Conservation (phyloP, 2,797 vertebrate genomes). For the Xiphophorus birchmanni region DNA sequence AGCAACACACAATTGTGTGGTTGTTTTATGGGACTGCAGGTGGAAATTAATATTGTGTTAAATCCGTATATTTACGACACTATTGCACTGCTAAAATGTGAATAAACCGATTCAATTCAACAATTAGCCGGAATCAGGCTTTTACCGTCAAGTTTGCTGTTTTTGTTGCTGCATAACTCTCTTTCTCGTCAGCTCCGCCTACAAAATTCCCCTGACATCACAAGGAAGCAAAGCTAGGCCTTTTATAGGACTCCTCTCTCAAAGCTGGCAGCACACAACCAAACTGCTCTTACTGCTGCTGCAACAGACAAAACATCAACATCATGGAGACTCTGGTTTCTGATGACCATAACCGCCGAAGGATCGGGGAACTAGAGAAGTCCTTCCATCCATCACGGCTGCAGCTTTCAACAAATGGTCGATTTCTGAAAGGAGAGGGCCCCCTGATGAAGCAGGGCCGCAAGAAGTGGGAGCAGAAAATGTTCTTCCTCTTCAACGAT, state of each 20-base stretch:
- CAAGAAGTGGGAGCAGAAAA: slow-evolving; percentile 83
- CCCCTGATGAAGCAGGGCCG: slow-evolving; percentile 88
- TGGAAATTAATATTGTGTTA: no score
- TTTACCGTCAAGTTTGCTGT: no score
- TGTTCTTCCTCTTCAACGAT: slow-evolving; percentile 93
- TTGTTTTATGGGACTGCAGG: no score
- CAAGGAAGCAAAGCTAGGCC: neutral
- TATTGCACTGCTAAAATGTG: no score
- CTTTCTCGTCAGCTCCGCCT: neutral
- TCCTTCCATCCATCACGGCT: slow-evolving; percentile 42
- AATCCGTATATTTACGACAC: no score
- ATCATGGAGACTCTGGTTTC: slow-evolving; percentile 80
- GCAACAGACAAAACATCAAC: neutral
- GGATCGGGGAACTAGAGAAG: slow-evolving; percentile 85
- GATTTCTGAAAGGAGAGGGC: slow-evolving; percentile 90
- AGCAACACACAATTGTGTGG: no score
- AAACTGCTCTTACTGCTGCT: neutral
- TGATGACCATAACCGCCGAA: slow-evolving; percentile 81
- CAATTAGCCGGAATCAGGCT: no score
- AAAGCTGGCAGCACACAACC: neutral
- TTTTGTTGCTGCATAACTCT: neutral
- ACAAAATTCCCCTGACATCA: slow-evolving; percentile 8
- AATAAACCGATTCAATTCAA: no score
- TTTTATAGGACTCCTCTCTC: neutral
- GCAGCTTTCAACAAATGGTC: slow-evolving; percentile 67